Percentiles rank a stretch among this genome's conserved stretches.
Evolutionary conservation across 2,113 vertebrate genomes (phyloP).

Genomic region (Dromaius novaehollandiae): DNA sequence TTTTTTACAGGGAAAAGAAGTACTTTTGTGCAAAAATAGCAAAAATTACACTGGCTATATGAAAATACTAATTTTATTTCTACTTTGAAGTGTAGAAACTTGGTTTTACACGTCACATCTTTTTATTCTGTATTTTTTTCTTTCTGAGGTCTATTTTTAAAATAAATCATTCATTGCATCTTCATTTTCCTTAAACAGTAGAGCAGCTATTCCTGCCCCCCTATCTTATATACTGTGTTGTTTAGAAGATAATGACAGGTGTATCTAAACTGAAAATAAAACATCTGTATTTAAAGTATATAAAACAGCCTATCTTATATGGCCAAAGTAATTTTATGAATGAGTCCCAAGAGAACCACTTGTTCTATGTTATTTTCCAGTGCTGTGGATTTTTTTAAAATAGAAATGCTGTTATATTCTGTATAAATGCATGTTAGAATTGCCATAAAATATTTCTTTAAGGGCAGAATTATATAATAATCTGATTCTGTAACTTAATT

Average conservation of each 20-base stretch:
- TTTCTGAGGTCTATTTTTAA: background rate
- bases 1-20: background rate
- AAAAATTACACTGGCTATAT: background rate
- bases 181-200: background rate
- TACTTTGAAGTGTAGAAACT: background rate
- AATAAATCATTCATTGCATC: background rate
- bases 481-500: constrained; percentile 31
- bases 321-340: background rate
- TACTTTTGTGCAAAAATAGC: background rate
- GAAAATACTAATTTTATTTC: background rate
- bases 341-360: background rate
- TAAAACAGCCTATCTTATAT: background rate
- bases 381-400: background rate
- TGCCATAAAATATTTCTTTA: constrained; percentile 17
- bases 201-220: background rate
- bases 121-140: background rate
- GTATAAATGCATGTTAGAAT: background rate
- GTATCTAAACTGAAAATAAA: background rate
- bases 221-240: background rate
- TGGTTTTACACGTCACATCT: background rate
- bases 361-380: background rate
- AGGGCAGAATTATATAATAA: constrained; percentile 6
- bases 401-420: background rate
- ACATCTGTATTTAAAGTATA: background rate
- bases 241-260: background rate